phyloP scores from a whole-genome alignment of 2,888 invertebrate species.

The Perithous albicinctus region DNA sequence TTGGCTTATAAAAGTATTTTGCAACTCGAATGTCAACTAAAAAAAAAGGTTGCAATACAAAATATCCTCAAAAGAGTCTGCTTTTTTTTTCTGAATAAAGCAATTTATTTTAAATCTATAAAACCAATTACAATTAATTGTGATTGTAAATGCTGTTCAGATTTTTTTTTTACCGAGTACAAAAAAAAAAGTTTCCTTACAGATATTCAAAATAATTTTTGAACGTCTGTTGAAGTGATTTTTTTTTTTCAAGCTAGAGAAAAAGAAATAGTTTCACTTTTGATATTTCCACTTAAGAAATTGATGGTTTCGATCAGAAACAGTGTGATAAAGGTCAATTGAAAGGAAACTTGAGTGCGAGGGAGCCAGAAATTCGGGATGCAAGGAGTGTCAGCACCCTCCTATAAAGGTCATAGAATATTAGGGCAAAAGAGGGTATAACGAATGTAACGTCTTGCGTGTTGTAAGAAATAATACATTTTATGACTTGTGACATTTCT shows the following conservation, averaged over 20 bases:
- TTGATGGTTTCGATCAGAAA: not conserved
- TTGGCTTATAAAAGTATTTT: not conserved
- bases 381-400: slow-evolving; percentile 17
- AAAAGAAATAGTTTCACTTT: not conserved
- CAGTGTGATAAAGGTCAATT: slow-evolving; percentile 38
- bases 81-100: not conserved
- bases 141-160: no score
- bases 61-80: not conserved
- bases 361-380: slow-evolving; percentile 17
- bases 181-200: no score
- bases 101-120: no score
- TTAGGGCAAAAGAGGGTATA: not conserved
- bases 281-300: not conserved
- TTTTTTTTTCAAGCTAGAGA: not conserved
- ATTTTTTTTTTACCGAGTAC: no score
- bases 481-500: slow-evolving; percentile 10
- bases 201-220: no score
- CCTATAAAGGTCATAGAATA: slow-evolving; percentile 31
- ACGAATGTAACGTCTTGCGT: slow-evolving; percentile 5
- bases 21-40: not conserved
- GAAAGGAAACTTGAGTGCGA: not conserved
- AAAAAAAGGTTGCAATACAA: not conserved
- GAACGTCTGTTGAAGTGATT: no score
- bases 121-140: no score
- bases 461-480: not conserved